phyloP scores from a whole-genome alignment of 2,113 vertebrate species.

The Lasiurus cinereus region DNA sequence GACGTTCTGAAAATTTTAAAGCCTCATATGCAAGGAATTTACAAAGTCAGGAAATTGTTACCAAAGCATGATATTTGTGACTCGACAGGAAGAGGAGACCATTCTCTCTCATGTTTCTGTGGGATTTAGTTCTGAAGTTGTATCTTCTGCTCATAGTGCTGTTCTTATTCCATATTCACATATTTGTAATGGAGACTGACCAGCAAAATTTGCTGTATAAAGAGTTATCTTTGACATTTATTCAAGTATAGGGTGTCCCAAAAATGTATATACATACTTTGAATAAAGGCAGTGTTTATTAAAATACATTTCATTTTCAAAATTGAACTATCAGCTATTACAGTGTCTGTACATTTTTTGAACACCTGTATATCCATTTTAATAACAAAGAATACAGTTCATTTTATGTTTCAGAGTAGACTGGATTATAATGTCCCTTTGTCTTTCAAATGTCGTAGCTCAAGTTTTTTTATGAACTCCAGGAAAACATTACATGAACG shows the following conservation, averaged over 20 bases:
- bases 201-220: neutral
- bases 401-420: neutral
- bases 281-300: no score
- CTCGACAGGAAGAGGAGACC: neutral
- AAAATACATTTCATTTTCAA: no score
- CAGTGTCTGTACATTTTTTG: no score
- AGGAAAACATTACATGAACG: neutral
- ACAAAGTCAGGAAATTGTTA: constrained; percentile 38
- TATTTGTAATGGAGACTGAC: constrained; percentile 26
- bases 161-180: neutral
- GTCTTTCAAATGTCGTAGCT: constrained; percentile 1
- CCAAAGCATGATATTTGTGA: neutral
- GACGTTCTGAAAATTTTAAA: constrained; percentile 9
- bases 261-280: no score
- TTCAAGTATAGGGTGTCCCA: neutral
- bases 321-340: no score
- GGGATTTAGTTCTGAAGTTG: constrained; percentile 13
- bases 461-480: constrained; percentile 35
- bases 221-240: constrained; percentile 21
- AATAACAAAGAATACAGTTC: constrained; percentile 28
- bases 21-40: neutral
- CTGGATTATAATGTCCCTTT: neutral
- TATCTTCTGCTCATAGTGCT: constrained; percentile 1
- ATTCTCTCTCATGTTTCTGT: neutral
- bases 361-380: neutral